Evolutionary conservation across 35 echinoderm and acorn worm species (phyloP).

Genomic region (Apostichopus californicus): DNA sequence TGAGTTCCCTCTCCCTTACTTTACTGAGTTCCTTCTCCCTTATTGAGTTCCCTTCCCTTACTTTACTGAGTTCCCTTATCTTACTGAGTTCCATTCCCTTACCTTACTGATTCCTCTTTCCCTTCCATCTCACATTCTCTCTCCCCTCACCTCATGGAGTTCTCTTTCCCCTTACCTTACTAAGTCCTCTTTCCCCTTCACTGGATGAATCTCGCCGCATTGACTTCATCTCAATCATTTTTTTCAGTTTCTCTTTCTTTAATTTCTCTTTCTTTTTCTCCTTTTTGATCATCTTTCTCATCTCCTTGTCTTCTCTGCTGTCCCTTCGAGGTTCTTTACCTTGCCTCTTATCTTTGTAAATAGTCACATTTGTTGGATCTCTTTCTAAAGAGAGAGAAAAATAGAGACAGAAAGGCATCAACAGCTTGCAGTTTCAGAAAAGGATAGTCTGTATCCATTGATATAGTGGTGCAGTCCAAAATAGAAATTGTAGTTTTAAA

Average conservation of each 20-base stretch:
- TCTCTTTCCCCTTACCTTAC: not conserved
- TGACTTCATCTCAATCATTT: conserved; percentile 57
- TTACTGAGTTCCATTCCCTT: too few species aligned
- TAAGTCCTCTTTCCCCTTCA: conserved; percentile 28
- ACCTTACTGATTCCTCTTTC: too few species aligned
- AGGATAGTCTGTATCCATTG: too few species aligned
- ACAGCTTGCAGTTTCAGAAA: too few species aligned
- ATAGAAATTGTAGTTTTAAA: too few species aligned
- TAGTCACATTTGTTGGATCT: conserved; percentile 58
- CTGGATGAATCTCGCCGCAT: conserved; percentile 9
- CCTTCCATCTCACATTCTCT: not conserved
- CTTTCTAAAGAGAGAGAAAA: conserved; percentile 56
- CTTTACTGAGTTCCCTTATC: too few species aligned
- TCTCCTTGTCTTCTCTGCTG: conserved; percentile 51
- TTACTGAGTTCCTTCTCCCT: too few species aligned
- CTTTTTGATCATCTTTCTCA: conserved; percentile 56
- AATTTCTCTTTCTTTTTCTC: conserved; percentile 77
- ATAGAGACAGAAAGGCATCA: too few species aligned
- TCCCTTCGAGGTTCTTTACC: conserved; percentile 68
- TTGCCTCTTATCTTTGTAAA: conserved; percentile 80
- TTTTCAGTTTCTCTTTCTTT: conserved; percentile 64
- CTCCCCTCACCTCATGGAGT: not conserved
- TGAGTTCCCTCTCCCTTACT: too few species aligned
- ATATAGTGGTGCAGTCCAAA: too few species aligned
- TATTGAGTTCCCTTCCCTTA: too few species aligned